Evolutionary conservation across 2,797 vertebrate species (phyloP).

Genomic region (Pipistrellus pipistrellus): DNA sequence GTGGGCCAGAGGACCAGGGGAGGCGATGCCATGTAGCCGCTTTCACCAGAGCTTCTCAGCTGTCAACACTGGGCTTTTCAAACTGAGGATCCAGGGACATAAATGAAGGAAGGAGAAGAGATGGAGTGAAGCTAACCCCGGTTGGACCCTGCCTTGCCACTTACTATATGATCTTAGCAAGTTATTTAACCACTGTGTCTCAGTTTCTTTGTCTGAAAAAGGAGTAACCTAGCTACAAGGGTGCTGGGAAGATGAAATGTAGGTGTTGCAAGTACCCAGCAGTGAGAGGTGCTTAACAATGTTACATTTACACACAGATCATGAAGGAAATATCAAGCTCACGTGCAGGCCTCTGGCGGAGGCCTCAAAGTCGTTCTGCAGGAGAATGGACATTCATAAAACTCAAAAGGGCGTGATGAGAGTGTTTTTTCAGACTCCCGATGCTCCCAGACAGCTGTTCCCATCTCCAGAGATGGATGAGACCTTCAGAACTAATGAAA

Average conservation of each 20-base stretch:
- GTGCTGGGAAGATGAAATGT: neutral
- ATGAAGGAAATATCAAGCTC: neutral
- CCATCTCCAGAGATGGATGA: neutral
- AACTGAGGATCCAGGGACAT: neutral
- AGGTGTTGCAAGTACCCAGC: neutral
- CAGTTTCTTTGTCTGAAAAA: constrained; percentile 7
- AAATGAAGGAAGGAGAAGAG: neutral
- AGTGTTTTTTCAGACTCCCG: neutral
- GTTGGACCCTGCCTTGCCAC: neutral
- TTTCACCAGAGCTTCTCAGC: neutral
- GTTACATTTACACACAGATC: neutral
- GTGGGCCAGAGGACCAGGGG: neutral
- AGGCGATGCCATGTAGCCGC: neutral
- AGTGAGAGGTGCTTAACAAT: neutral
- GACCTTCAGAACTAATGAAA: neutral
- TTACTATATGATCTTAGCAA: neutral
- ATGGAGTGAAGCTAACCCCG: neutral
- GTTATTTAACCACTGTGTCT: neutral
- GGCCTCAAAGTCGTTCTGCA: neutral
- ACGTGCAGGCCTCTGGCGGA: neutral
- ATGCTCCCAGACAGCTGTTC: neutral
- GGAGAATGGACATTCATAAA: neutral
- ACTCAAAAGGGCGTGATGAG: neutral
- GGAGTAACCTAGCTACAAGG: neutral
- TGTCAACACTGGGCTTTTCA: neutral